Percentiles rank a stretch among this genome's conserved stretches.
Conservation (phyloP, 2,888 invertebrate genomes). For the Sinotaia quadrata region DNA sequence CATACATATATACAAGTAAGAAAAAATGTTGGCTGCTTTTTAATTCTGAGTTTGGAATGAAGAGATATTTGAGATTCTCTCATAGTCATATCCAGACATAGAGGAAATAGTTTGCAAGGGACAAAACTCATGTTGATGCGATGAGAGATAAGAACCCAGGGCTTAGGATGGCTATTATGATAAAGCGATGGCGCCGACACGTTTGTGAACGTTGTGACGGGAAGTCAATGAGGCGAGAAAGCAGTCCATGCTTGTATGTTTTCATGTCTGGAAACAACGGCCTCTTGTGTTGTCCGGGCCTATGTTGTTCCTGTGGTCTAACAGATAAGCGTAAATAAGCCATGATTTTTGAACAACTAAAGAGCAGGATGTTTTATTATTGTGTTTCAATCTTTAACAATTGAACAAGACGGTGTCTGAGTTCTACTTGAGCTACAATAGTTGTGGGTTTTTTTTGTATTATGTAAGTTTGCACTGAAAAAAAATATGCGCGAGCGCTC, state of each 20-base stretch:
- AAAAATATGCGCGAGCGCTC: no score
- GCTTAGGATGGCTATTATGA: conserved; percentile 12
- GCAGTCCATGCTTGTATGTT: neutral
- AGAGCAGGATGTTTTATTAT: no score
- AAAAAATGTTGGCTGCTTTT: no score
- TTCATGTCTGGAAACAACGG: neutral
- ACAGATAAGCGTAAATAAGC: neutral
- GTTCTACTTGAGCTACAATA: no score
- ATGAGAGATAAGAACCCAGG: neutral
- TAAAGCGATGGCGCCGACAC: neutral
- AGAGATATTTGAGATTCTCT: no score
- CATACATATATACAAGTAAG: no score
- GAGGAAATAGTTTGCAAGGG: neutral
- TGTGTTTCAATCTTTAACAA: no score
- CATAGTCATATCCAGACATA: no score
- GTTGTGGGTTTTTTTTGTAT: no score
- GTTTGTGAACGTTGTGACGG: neutral
- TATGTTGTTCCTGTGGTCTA: neutral
- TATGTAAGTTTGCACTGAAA: no score
- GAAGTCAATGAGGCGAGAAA: neutral
- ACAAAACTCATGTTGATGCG: conserved; percentile 2
- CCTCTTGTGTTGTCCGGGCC: neutral
- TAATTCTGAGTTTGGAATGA: neutral
- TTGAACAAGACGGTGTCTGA: no score
- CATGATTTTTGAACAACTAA: no score